Evolutionary conservation across 2,113 vertebrate species (phyloP).

Genomic region (Haemorhous mexicanus): DNA sequence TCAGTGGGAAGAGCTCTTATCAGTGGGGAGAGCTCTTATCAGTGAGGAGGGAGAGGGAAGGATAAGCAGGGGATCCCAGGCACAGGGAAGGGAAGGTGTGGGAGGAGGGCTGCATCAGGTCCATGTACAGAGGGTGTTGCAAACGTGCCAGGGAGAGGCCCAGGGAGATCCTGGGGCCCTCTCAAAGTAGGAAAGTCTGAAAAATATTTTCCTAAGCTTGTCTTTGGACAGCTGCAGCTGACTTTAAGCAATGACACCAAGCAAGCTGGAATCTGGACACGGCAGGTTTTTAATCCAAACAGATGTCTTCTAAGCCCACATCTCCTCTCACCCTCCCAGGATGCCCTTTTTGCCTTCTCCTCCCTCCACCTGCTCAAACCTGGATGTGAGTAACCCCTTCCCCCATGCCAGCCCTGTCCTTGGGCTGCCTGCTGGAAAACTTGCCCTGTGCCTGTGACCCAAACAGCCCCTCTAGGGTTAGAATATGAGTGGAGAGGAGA

Average conservation of each 20-base stretch:
- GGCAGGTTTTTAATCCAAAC: constrained; percentile 35
- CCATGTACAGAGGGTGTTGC: constrained; percentile 48
- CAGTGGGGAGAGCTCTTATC: neutral
- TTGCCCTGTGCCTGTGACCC: neutral
- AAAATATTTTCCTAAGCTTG: constrained; percentile 68
- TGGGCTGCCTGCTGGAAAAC: neutral
- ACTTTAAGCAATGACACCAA: constrained; percentile 54
- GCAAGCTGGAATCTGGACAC: constrained; percentile 30
- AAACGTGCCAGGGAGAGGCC: constrained; percentile 63
- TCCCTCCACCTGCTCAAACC: neutral
- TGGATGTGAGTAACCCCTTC: neutral
- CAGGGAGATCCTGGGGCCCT: constrained; percentile 61
- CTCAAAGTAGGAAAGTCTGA: constrained; percentile 63
- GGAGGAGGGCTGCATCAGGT: constrained; percentile 45
- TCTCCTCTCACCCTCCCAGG: neutral
- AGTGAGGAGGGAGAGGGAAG: neutral
- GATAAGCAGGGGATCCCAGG: neutral
- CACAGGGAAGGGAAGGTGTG: neutral
- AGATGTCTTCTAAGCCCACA: constrained; percentile 26
- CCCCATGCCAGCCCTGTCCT: neutral
- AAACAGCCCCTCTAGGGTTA: neutral
- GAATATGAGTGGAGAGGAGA: neutral
- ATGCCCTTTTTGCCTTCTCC: neutral
- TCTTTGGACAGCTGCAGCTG: constrained; percentile 59
- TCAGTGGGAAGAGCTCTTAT: neutral